Evolutionary conservation across 1,140 invertebrate species (phyloP).

Genomic region (Rhopalosiphum padi): DNA sequence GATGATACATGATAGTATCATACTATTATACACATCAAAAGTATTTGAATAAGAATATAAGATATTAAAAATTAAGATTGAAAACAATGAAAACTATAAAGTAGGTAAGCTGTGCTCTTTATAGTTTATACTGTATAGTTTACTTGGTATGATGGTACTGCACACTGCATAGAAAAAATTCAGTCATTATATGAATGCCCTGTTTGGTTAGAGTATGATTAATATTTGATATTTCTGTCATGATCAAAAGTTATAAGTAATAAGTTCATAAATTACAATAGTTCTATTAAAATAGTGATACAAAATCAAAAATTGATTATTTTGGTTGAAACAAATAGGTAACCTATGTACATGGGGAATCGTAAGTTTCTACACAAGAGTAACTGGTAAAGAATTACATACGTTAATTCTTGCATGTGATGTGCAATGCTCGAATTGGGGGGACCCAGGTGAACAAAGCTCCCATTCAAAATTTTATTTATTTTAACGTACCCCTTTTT

Average conservation of each 20-base stretch:
- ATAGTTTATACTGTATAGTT: no score
- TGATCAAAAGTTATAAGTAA: background rate
- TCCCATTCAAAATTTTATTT: no score
- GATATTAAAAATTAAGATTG: background rate
- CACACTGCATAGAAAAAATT: background rate
- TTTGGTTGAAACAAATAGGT: background rate
- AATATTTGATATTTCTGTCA: background rate
- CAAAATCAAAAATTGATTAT: background rate
- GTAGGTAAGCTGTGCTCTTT: no score
- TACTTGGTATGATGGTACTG: background rate
- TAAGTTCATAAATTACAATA: background rate
- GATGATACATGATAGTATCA: no score
- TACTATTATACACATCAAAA: background rate
- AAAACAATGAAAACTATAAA: no score
- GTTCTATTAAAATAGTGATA: background rate
- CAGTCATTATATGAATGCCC: background rate
- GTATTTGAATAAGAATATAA: no score
- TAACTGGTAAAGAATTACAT: no score
- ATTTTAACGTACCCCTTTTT: no score
- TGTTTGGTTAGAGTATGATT: background rate
- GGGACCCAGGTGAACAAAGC: no score
- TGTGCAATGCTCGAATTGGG: no score
- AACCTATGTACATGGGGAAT: background rate
- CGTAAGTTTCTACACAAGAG: no score
- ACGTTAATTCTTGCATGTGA: no score